Conservation (phyloP, 2,888 invertebrate genomes). For the Leptopilina drosophilae region DNA sequence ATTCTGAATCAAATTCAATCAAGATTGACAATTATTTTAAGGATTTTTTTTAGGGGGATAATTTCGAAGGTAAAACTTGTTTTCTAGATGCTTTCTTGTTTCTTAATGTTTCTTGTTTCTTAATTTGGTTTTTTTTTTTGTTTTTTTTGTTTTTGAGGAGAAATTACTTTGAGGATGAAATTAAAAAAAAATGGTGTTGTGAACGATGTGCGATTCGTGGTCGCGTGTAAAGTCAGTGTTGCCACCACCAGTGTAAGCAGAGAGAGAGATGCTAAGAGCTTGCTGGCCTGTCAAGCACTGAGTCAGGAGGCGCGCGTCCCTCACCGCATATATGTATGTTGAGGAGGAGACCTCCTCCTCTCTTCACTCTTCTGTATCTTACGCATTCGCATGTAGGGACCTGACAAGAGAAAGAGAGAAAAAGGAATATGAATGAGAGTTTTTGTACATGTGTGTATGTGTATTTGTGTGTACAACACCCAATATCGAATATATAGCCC, state of each 20-base stretch:
- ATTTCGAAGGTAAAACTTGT: too few relatives aligned
- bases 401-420: conserved; percentile 52
- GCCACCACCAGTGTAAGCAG: conserved; percentile 58
- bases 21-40: conserved; percentile 25
- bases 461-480: conserved; percentile 26
- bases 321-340: conserved; percentile 73
- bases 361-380: conserved; percentile 67
- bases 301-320: conserved; percentile 75
- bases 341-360: conserved; percentile 70
- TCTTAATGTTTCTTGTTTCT: background rate
- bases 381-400: conserved; percentile 67
- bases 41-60: too few relatives aligned
- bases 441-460: conserved; percentile 36
- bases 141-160: background rate
- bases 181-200: background rate
- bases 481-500: conserved; percentile 42
- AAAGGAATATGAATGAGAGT: background rate
- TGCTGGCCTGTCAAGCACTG: conserved; percentile 76
- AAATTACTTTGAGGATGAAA: conserved; percentile 21
- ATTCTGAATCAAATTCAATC: conserved; percentile 25
- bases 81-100: too few relatives aligned
- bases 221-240: conserved; percentile 53
- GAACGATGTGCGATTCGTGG: conserved; percentile 45
- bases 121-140: background rate
- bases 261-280: conserved; percentile 73